A percentile compares a stretch with the other conserved stretches of the same genome.
phyloP scores from a whole-genome alignment of 1,140 invertebrate species.

The Caligus rogercresseyi region DNA sequence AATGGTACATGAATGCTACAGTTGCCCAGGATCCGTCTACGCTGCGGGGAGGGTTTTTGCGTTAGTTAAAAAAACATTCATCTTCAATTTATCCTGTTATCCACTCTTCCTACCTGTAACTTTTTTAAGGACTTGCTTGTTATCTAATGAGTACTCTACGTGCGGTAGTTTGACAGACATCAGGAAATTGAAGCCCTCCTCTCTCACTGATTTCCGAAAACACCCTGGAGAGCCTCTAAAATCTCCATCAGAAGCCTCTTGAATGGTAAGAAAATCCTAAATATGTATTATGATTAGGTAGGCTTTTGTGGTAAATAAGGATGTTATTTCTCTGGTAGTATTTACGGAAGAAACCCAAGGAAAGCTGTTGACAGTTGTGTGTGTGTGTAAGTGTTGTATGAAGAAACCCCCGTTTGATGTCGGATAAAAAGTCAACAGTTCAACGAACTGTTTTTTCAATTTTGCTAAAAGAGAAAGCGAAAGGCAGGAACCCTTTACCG shows the following conservation, averaged over 20 bases:
- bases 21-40: too few species aligned
- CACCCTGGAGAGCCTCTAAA: too few species aligned
- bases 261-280: not conserved
- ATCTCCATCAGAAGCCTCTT: too few species aligned
- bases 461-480: not conserved
- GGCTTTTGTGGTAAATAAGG: not conserved
- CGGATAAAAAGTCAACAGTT: not conserved
- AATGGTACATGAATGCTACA: too few species aligned
- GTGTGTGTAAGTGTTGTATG: too few species aligned
- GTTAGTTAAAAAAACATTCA: not conserved
- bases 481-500: not conserved
- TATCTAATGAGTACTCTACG: not conserved
- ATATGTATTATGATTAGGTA: not conserved
- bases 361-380: too few species aligned
- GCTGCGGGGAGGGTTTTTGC: too few species aligned
- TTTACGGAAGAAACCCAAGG: not conserved
- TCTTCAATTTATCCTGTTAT: not conserved
- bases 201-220: too few species aligned
- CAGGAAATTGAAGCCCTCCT: too few species aligned
- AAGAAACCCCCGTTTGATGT: too few species aligned
- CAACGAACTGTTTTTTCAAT: not conserved
- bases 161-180: not conserved
- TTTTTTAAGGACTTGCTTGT: not conserved
- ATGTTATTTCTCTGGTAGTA: not conserved
- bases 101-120: not conserved